A percentile compares a stretch with the other conserved stretches of the same genome.
These are phyloP conservation scores for Muscicapa comitata DNA, from an alignment of 2,797 vertebrate species.

Conservation along the genomic window DNA sequence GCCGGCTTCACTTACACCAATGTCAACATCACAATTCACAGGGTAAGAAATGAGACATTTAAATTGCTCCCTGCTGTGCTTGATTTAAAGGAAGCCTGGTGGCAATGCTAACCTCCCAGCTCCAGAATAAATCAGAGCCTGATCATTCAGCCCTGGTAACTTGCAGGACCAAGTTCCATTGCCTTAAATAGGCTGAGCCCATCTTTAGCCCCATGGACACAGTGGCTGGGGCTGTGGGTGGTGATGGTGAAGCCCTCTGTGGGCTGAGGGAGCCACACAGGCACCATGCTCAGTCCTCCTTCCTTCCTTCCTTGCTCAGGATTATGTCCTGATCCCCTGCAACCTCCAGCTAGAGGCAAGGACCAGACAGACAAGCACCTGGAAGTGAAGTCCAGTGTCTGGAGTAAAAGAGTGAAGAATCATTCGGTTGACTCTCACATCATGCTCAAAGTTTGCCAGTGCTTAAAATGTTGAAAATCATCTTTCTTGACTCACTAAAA, in stretches of 20 bases:
- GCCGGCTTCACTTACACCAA: not conserved
- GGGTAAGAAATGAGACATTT: not conserved
- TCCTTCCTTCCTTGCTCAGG: not conserved
- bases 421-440: not conserved
- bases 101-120: not conserved
- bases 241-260: not conserved
- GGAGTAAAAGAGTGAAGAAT: not conserved
- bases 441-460: accelerated
- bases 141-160: not conserved
- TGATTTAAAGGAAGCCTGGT: not conserved
- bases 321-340: conserved; percentile 30
- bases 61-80: not conserved
- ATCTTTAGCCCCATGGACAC: accelerated
- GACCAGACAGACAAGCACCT: accelerated
- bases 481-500: not conserved
- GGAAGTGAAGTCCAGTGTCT: not conserved
- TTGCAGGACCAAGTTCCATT: not conserved
- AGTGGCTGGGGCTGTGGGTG: accelerated
- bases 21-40: not conserved
- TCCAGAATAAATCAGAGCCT: not conserved
- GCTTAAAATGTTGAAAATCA: not conserved
- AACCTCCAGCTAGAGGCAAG: not conserved
- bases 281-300: not conserved
- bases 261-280: not conserved
- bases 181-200: accelerated